Evolutionary conservation across 2,888 invertebrate genomes (phyloP).

Genomic region (Prosopocoilus inquinatus): DNA sequence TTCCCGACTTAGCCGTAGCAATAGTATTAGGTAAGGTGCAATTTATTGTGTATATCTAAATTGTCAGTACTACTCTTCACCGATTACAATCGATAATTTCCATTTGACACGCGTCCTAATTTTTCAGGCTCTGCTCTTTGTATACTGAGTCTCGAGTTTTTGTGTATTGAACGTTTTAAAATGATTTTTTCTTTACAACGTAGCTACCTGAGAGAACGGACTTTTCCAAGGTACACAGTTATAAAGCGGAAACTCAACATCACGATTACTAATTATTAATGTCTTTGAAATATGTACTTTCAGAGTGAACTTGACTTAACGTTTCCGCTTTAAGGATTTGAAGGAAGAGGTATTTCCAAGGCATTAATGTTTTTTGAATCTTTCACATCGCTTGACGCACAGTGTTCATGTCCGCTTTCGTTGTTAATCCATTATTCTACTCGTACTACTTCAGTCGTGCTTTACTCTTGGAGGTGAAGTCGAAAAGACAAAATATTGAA

Average conservation of each 20-base stretch:
- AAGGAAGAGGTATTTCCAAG: slow-evolving; percentile 9
- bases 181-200: slow-evolving; percentile 41
- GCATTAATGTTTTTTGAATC: background rate
- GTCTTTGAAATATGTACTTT: background rate
- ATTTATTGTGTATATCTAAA: too few relatives aligned
- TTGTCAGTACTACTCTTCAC: too few relatives aligned
- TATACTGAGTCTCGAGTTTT: too few relatives aligned
- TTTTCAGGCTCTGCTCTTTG: background rate
- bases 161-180: slow-evolving; percentile 9
- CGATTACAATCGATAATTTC: too few relatives aligned
- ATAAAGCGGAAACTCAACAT: slow-evolving; percentile 13
- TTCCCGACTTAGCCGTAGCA: slow-evolving; percentile 81
- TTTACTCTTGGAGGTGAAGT: background rate
- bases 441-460: background rate
- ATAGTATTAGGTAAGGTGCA: slow-evolving; percentile 81
- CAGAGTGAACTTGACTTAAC: background rate
- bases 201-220: slow-evolving; percentile 91
- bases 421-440: slow-evolving; percentile 3
- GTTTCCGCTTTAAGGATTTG: background rate
- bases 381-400: slow-evolving; percentile 23
- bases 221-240: slow-evolving; percentile 80
- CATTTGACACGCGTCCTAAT: too few relatives aligned
- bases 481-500: too few relatives aligned
- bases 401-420: slow-evolving; percentile 21
- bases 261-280: slow-evolving; percentile 7